Evolutionary conservation across 2,797 vertebrate genomes (phyloP), one percentile per base, ranked within the genome.

Genomic region (Vireo griseus): DNA sequence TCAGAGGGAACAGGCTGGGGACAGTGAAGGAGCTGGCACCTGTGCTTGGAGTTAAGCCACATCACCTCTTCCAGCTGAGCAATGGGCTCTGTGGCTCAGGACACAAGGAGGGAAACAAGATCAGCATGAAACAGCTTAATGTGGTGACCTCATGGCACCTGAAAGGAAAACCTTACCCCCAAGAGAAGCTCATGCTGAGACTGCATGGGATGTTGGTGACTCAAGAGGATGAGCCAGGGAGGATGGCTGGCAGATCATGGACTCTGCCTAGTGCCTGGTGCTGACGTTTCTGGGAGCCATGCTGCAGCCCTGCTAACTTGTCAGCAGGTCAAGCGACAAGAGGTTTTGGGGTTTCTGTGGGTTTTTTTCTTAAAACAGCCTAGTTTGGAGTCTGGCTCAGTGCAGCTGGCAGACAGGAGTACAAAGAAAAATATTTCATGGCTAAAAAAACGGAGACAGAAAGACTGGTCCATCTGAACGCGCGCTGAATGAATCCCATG

Each of bases 361-460:
- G 1, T 4, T 78, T 93, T 84, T 86, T 84, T 31, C 86, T 95
- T 96, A 76, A 91, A 85, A 92, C 93, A 94, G 94, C 63, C 63
- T 33, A 85, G 88, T 77, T 69, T 1, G 10, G 90, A 82, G 94
- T 79, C 94, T 96, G 96, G 95, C 94, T 96, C 45, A 0, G 59
- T 17, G 28, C 2, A 25, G 77, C 88, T 96, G 96, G 94, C 96
- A 97, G 95, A 86, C 4, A 1, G 44, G 91, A 96, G 67, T 16
- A 75, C 85, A 94, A 95, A 96, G 95, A 96, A 96, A 96, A 96
- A 92, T 91, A 97, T 92, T 95, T 94, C 90, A 95, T 77, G 91
- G 90, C 92, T 95, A 93, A 95, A 95, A 88, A 95, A 92, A 86
- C 44, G 94, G 97, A 97, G 97, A 96, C 96, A 97, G 96, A 97